Conservation (phyloP, 2,113 vertebrate genomes). For the Lepisosteus oculatus region DNA sequence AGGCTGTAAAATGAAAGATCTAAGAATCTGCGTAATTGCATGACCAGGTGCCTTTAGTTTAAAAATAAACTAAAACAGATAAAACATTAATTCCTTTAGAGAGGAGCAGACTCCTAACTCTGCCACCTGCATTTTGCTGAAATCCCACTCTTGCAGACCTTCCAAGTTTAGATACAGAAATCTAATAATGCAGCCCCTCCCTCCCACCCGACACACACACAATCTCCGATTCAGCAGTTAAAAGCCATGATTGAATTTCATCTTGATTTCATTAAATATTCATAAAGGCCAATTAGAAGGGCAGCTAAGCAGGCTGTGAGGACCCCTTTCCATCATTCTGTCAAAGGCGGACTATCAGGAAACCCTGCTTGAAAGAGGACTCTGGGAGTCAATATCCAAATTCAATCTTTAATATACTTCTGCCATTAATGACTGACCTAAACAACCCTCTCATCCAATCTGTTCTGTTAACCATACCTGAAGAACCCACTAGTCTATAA, state of each 20-base stretch:
- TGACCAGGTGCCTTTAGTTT: conserved; percentile 62
- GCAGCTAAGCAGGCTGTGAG: conserved; percentile 76
- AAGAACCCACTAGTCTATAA: too few species aligned
- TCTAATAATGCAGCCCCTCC: conserved; percentile 68
- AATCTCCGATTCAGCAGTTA: conserved; percentile 76
- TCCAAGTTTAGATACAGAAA: conserved; percentile 53
- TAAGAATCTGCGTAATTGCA: conserved; percentile 43
- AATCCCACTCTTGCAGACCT: conserved; percentile 53
- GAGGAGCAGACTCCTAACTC: conserved; percentile 46
- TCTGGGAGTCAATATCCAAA: conserved; percentile 57
- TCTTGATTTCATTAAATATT: conserved; percentile 95
- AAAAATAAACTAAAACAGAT: conserved; percentile 72
- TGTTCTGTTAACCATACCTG: too few species aligned
- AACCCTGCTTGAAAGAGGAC: conserved; percentile 64
- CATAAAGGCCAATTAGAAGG: conserved; percentile 95
- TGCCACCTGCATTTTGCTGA: conserved; percentile 59
- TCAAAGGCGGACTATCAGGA: conserved; percentile 68
- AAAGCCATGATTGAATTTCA: conserved; percentile 87
- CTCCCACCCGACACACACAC: conserved; percentile 11
- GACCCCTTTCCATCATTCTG: conserved; percentile 77
- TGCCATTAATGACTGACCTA: too few species aligned
- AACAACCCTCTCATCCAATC: too few species aligned
- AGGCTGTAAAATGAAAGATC: too few species aligned
- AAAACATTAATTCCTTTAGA: conserved; percentile 78
- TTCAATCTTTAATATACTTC: too few species aligned